A percentile compares a stretch with the other conserved stretches of the same genome.
phyloP scores from a whole-genome alignment of 2,888 invertebrate species.

The Platynereis dumerilii region DNA sequence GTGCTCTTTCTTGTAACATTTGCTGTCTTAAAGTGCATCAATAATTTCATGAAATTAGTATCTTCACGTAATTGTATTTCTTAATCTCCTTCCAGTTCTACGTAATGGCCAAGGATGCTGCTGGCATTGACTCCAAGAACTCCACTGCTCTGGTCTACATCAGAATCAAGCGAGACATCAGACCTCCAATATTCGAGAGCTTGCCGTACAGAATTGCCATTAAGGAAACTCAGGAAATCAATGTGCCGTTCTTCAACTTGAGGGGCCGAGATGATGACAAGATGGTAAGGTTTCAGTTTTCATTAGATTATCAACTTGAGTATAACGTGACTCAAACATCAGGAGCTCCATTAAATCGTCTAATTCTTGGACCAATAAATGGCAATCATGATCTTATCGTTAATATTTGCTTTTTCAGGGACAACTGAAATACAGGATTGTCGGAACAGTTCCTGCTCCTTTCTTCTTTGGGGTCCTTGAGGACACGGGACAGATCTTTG shows the following conservation, averaged over 20 bases:
- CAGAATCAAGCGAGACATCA: slow-evolving; percentile 42
- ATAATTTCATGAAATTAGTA: no score
- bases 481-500: slow-evolving; percentile 36
- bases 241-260: slow-evolving; percentile 42
- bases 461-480: slow-evolving; percentile 35
- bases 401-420: slow-evolving; percentile 37
- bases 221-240: slow-evolving; percentile 44
- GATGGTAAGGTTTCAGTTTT: slow-evolving; percentile 40
- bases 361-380: no score
- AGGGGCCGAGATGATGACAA: slow-evolving; percentile 46
- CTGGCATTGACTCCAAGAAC: slow-evolving; percentile 39
- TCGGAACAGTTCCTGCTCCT: slow-evolving; percentile 39
- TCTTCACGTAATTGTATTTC: not conserved
- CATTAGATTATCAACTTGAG: no score
- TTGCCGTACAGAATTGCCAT: slow-evolving; percentile 37
- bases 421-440: slow-evolving; percentile 35
- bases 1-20: no score
- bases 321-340: no score
- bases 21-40: no score
- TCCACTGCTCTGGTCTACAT: slow-evolving; percentile 38
- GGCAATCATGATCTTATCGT: no score
- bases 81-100: slow-evolving; percentile 27
- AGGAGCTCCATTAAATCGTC: no score
- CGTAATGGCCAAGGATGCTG: slow-evolving; percentile 46
- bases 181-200: slow-evolving; percentile 29